Conservation (phyloP, 2,797 vertebrate genomes). For the Falco biarmicus region DNA sequence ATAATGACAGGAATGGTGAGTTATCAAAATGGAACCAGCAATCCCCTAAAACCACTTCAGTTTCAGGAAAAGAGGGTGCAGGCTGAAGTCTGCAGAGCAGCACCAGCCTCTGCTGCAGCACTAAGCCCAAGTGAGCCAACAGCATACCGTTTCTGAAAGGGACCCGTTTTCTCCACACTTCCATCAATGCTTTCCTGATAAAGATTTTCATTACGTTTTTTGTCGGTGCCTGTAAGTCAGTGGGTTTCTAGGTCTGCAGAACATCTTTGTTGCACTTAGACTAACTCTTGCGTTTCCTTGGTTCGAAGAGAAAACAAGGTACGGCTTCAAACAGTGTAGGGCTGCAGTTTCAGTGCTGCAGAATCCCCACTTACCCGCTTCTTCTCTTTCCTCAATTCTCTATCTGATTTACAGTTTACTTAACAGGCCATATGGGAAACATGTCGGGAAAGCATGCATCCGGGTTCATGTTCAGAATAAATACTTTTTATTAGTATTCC, state of each 20-base stretch:
- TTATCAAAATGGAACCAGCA: neutral
- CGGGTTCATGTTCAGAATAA: conserved; percentile 57
- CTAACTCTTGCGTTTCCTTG: neutral
- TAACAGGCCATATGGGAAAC: conserved; percentile 34
- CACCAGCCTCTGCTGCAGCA: neutral
- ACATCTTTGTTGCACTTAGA: neutral
- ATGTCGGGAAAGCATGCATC: conserved; percentile 5
- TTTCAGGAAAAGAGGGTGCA: neutral
- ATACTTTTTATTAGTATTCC: conserved; percentile 67
- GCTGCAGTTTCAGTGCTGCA: neutral
- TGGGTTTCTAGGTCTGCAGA: neutral
- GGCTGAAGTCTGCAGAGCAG: neutral
- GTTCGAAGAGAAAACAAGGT: neutral
- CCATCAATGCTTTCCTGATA: neutral
- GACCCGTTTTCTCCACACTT: neutral
- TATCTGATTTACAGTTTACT: conserved; percentile 58
- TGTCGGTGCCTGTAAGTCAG: neutral
- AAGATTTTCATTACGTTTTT: neutral
- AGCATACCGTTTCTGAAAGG: neutral
- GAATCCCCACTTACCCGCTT: neutral
- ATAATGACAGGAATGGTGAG: neutral
- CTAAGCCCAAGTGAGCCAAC: neutral
- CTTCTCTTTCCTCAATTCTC: conserved; percentile 41
- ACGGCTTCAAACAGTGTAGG: neutral
- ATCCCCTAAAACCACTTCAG: neutral